Evolutionary conservation across 2,888 invertebrate species (phyloP), one percentile per base, ranked within the genome.

Genomic region (Metalampra italica): DNA sequence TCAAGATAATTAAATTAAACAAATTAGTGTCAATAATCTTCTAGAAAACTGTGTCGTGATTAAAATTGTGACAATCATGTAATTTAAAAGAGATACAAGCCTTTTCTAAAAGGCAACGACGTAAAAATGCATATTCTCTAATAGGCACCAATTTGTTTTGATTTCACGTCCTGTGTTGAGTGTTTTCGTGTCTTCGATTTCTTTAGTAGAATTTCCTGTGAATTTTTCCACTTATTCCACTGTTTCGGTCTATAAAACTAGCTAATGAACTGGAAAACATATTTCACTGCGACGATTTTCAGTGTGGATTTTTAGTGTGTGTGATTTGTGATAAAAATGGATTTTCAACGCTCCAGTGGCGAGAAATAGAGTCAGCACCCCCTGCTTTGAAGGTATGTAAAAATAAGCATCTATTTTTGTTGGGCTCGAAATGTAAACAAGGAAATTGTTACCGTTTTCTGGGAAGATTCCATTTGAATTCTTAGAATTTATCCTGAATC

Each of bases 341-440:
- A 78, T 78, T 68, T 57, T 55, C 49, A 38, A 47, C 29, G 47
- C 43, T 52, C 49, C 52, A 45, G 51, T 52, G 56, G 50, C 47
- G 53, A 54, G 55, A 45, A 45, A n/a, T 50, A 51, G 47, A 47
- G 43, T 22, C 37, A 57, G 68, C 22, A 22, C 69, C 73, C 72
- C 75, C 78, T 62, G 58, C 78, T 55, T 62, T 65, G 75, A 71
- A 78, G 79, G 80, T 78, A 68, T 68, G 61, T 68, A 73, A 51
- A 59, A 66, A 64, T 68, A 64, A 51, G 55, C 14, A 30, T 57
- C 55, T 61, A 59, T 60, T 55, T 56, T 51, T 45, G 49, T 50
- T 39, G n/a, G 3, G 36, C 7, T n/a, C n/a, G 5, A 36, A 36
- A 36, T n/a, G 37, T 49, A 44, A 45, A 46, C 29, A 41, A 44